These are phyloP conservation scores for Anaspis maculata DNA, from an alignment of 2,888 invertebrate species.

Conservation along the genomic window DNA sequence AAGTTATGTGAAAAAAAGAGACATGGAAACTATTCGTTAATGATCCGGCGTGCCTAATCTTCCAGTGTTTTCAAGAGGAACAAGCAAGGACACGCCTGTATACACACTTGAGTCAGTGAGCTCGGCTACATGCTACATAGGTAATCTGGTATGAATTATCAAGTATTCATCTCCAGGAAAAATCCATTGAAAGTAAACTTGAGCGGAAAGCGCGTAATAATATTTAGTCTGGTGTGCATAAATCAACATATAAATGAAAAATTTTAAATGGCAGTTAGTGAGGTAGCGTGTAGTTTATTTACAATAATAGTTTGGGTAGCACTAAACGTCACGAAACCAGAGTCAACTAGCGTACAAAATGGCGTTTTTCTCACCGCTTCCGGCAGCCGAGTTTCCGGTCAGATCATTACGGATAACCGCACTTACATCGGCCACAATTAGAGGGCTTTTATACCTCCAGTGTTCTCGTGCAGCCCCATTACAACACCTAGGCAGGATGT, in stretches of 20 bases:
- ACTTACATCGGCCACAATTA: slow-evolving; percentile 24
- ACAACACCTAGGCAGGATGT: too few relatives aligned
- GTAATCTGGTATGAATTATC: too few relatives aligned
- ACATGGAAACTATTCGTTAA: too few relatives aligned
- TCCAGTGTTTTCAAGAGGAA: too few relatives aligned
- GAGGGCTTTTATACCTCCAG: too few relatives aligned
- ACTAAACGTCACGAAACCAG: slow-evolving; percentile 39
- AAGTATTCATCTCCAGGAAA: too few relatives aligned
- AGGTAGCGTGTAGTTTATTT: slow-evolving; percentile 33
- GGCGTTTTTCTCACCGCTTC: slow-evolving; percentile 46
- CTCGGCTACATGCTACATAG: too few relatives aligned
- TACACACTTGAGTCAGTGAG: too few relatives aligned
- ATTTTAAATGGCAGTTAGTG: slow-evolving; percentile 29
- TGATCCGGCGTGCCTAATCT: too few relatives aligned
- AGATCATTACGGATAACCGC: slow-evolving; percentile 43
- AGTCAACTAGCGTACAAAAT: slow-evolving; percentile 46
- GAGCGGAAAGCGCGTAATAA: slow-evolving; percentile 14
- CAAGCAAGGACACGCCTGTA: too few relatives aligned
- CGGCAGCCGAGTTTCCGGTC: slow-evolving; percentile 39
- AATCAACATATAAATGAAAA: slow-evolving; percentile 30
- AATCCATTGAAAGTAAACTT: slow-evolving; percentile 8
- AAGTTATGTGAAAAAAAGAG: too few relatives aligned
- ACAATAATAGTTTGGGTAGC: slow-evolving; percentile 36
- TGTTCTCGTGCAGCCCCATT: too few relatives aligned
- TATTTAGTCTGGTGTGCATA: slow-evolving; percentile 16